Evolutionary conservation across 2,888 invertebrate species (phyloP).

Genomic region (Octodonta nipae): DNA sequence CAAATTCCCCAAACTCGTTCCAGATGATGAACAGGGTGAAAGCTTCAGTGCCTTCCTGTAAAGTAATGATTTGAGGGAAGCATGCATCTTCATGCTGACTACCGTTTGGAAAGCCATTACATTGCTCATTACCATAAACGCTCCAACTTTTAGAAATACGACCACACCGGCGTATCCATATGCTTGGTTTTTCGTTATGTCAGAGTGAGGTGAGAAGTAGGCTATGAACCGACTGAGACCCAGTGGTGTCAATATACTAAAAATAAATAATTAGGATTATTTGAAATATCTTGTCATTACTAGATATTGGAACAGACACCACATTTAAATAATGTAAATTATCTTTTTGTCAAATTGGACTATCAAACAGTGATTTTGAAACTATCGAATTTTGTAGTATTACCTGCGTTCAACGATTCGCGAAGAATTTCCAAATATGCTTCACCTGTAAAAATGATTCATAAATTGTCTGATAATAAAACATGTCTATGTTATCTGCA

Average conservation of each 20-base stretch:
- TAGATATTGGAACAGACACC: too few relatives aligned
- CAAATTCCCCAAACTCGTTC: slow-evolving; percentile 39
- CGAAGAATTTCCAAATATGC: too few relatives aligned
- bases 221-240: slow-evolving; percentile 50
- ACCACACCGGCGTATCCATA: slow-evolving; percentile 61
- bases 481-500: too few relatives aligned
- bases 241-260: slow-evolving; percentile 48
- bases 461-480: too few relatives aligned
- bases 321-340: too few relatives aligned
- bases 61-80: slow-evolving; percentile 67
- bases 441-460: too few relatives aligned
- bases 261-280: too few relatives aligned
- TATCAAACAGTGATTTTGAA: too few relatives aligned
- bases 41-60: slow-evolving; percentile 50
- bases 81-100: slow-evolving; percentile 53
- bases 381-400: too few relatives aligned
- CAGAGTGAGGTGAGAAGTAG: slow-evolving; percentile 44
- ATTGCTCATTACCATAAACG: slow-evolving; percentile 51
- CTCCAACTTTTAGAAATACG: slow-evolving; percentile 53
- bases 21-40: slow-evolving; percentile 38
- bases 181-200: slow-evolving; percentile 40
- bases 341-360: too few relatives aligned
- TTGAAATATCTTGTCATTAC: too few relatives aligned
- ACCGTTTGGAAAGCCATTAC: slow-evolving; percentile 4
- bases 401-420: too few relatives aligned